Evolutionary conservation across 2,797 vertebrate genomes (phyloP).

Genomic region (Trachops cirrhosus): DNA sequence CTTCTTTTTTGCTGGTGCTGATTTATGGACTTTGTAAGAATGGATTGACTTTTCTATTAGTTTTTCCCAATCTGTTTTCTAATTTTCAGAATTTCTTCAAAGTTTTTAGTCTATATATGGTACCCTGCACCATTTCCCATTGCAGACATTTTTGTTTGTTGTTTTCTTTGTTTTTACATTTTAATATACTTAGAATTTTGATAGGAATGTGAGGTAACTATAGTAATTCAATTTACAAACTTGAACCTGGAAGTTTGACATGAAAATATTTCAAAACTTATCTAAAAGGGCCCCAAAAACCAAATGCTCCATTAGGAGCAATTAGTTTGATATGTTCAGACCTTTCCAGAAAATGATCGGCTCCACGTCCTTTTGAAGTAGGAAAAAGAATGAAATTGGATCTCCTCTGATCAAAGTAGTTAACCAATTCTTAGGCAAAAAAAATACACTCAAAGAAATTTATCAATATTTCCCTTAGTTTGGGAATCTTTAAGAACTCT

Average conservation of each 20-base stretch:
- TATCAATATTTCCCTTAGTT: constrained; percentile 41
- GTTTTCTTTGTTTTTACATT: background rate
- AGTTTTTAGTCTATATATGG: background rate
- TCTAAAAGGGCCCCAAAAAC: background rate
- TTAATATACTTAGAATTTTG: constrained; percentile 19
- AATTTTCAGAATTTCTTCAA: background rate
- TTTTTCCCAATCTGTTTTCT: background rate
- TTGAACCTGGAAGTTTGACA: constrained; percentile 18
- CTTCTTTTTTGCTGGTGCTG: background rate
- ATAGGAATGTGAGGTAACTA: background rate
- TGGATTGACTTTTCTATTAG: background rate
- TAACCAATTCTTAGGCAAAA: constrained; percentile 34
- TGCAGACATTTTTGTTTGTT: background rate
- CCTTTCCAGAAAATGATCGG: constrained; percentile 44
- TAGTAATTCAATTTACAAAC: background rate
- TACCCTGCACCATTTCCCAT: background rate
- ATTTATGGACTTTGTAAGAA: background rate
- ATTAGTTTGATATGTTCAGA: constrained; percentile 49
- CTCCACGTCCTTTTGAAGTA: constrained; percentile 49
- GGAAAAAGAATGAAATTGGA: constrained; percentile 21
- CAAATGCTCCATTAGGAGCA: constrained; percentile 40
- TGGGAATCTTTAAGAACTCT: constrained; percentile 29
- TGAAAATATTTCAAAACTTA: constrained; percentile 40
- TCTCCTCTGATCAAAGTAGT: constrained; percentile 56
- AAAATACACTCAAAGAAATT: background rate